Evolutionary conservation across 2,888 invertebrate species (phyloP), one percentile per base, ranked within the genome.

Genomic region (Drosophila vallismaia): DNA sequence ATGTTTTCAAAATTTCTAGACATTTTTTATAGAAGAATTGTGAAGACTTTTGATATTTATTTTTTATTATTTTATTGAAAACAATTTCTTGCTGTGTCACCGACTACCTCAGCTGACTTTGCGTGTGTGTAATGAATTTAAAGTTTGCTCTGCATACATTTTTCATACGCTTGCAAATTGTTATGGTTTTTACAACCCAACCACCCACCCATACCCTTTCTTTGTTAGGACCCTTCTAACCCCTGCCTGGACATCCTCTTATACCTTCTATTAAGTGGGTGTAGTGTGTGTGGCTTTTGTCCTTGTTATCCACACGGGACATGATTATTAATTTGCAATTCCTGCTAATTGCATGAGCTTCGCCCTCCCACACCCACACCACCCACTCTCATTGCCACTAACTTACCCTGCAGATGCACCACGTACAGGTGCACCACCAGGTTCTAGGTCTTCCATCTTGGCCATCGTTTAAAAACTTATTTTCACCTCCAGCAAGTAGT

Each of bases 41-140:
- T 19, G 19, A 19, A 19, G 19, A 19, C 2, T 19, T 19, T 19
- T 19, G 0, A 19, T 6, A 4, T 4, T 40, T 44, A 10, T 3
- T 7, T 1, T 9, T 12, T 10, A 2, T 49, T 26, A 26, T 1
- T 42, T 9, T 9, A 7, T 19, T 33, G 31, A 2, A 8, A 8
- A 9, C 1, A 1, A 9, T 38, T 62, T 24, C 53, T 50, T 28
- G 31, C 28, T n/a, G 54, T 62, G 51, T 26, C 31, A 8, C 36
- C n/a, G 24, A 19, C 45, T 69, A 12, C 26, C 44, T 52, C 63
- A 60, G 59, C 60, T 59, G 59, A 72, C 75, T 74, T 81, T 87
- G 83, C 88, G 83, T 86, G 83, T 83, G 77, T 83, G 87, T 82
- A 87, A 87, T 84, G 83, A 84, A 84, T 84, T 84, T 84, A 84